Evolutionary conservation across 2,888 invertebrate species (phyloP), one percentile per base, ranked within the genome.

Genomic region (Zygothrica quintamaculata): DNA sequence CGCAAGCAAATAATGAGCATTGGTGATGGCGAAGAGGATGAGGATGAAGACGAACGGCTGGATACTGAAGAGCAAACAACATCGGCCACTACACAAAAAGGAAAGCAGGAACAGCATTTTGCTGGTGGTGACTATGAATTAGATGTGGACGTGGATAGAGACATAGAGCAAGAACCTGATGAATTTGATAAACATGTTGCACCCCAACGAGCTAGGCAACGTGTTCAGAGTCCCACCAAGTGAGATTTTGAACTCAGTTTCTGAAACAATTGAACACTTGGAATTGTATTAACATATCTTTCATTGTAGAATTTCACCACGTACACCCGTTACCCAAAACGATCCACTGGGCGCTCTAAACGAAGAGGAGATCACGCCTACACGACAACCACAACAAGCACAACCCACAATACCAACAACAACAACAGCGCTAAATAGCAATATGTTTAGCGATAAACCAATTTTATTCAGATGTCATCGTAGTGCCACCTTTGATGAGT

Each of bases 251-350:
- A 11, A 29, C n/a, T n/a, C n/a, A n/a, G 26, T 26, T 13, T 18
- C 7, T 33, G 3, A 34, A 8, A 34, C 5, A 7, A 12, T 34
- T 22, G 5, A 22, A 5, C 18, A 2, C 5, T 34, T 12, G 6
- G n/a, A n/a, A n/a, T n/a, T 8, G 2, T 34, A 2, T 15, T 15
- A 18, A 44, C 16, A 15, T 1, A 18, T 22, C 16, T 37, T 15
- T 16, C 11, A 1, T 12, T 3, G 1, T 15, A 95, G 94, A 86
- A 91, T 94, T 43, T 95, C 95, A 0, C 95, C 94, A 29, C 93
- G 97, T 56, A 97, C 97, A 1, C 96, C 97, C 0, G 97, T 98
- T 0, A 95, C 97, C 0, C 94, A 96, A 87, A 97, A 98, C 90
- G 98, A 98, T 92, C 98, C 98, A 0, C 92, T 98, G 15, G 98